These are phyloP conservation scores for Dicaeum eximium DNA, from an alignment of 2,113 vertebrate genomes.

Conservation along the genomic window DNA sequence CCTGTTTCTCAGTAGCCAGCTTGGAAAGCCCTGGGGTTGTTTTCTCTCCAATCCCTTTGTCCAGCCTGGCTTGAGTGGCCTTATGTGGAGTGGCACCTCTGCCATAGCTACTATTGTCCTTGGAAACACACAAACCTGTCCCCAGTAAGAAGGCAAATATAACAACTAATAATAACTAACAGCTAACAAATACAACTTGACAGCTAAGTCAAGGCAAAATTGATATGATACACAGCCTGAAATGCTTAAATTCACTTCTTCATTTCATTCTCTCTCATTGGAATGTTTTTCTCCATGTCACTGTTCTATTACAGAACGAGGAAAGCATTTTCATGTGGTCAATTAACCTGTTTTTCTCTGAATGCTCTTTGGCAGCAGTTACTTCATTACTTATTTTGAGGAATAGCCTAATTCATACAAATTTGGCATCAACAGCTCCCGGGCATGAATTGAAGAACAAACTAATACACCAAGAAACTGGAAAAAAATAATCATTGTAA, in stretches of 20 bases:
- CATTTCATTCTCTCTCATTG: not conserved
- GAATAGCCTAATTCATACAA: not conserved
- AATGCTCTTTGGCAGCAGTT: not conserved
- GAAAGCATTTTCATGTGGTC: not conserved
- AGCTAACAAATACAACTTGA: not conserved
- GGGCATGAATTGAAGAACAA: not conserved
- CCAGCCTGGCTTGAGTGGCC: not conserved
- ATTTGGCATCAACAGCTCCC: not conserved
- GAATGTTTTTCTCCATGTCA: not conserved
- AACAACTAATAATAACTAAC: not conserved
- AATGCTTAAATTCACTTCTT: not conserved
- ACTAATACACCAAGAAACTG: not conserved
- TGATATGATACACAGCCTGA: not conserved
- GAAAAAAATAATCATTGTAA: not conserved
- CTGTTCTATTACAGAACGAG: not conserved
- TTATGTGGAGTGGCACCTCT: not conserved
- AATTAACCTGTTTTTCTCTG: not conserved
- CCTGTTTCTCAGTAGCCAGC: not conserved
- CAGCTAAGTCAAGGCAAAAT: not conserved
- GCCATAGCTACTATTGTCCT: not conserved
- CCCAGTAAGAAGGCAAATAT: not conserved
- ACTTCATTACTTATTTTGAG: constrained; percentile 1
- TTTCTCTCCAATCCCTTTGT: not conserved
- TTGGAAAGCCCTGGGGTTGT: not conserved
- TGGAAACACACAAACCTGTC: not conserved